These are phyloP conservation scores for Ormyrus nitidulus DNA, from an alignment of 2,888 invertebrate species.

Conservation along the genomic window DNA sequence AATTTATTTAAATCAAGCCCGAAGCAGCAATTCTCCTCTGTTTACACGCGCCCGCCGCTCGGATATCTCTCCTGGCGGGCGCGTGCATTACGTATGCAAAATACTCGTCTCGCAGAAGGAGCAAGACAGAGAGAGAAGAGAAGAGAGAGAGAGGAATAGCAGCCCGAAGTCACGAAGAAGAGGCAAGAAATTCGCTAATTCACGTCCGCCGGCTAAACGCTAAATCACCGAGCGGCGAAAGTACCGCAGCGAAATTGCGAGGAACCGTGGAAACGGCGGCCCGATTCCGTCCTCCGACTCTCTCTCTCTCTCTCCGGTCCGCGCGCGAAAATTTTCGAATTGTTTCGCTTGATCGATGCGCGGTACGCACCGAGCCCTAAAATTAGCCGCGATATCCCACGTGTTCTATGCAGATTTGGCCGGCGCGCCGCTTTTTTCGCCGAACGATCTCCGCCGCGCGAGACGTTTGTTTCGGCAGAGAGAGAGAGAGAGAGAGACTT, in stretches of 20 bases:
- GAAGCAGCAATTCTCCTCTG: too few relatives aligned
- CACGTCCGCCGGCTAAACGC: slow-evolving; percentile 50
- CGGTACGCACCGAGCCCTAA: slow-evolving; percentile 8
- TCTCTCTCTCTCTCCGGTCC: too few relatives aligned
- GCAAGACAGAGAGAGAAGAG: slow-evolving; percentile 1
- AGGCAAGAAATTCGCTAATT: slow-evolving; percentile 57
- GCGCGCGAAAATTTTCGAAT: slow-evolving; percentile 49
- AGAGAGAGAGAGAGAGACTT: not conserved
- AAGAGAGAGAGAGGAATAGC: slow-evolving; percentile 17
- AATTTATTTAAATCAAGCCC: too few relatives aligned
- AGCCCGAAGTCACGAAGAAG: slow-evolving; percentile 49
- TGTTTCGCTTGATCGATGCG: slow-evolving; percentile 54
- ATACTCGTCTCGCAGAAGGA: slow-evolving; percentile 26
- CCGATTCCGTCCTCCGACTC: slow-evolving; percentile 46
- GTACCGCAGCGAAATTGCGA: slow-evolving; percentile 55
- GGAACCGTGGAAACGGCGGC: slow-evolving; percentile 27
- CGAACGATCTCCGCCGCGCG: not conserved
- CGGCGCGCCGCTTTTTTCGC: not conserved
- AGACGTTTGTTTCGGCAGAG: not conserved
- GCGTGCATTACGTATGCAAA: slow-evolving; percentile 49
- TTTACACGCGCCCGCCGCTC: not conserved
- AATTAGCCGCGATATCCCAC: slow-evolving; percentile 17
- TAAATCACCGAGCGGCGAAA: slow-evolving; percentile 54
- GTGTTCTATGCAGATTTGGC: slow-evolving; percentile 45
- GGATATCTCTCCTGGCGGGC: not conserved